Base-by-base conservation (phyloP, 2,888 invertebrate genomes). In the Philhelius pedissequus region DNA sequence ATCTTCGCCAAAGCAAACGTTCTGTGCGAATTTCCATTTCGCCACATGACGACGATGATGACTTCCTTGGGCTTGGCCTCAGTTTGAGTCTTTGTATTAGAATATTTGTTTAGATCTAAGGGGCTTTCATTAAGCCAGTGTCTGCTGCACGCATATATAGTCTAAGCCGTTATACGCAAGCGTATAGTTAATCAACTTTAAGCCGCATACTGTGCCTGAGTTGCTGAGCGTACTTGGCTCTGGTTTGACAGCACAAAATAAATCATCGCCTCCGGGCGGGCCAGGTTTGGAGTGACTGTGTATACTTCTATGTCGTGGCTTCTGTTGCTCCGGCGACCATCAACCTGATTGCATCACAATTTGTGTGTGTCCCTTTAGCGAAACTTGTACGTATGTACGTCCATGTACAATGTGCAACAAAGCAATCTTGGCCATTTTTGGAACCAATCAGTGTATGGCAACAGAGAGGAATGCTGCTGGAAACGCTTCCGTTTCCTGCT, bases 281-380 rank as follows among this genome's bases (percentile, higher is more conserved):
- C 64, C 48, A 43, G 62, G 40, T 38, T 62, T 38, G 38, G 38
- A 48, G 70, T 76, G 58, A 54, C 35, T 75, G 9, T 64, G 54
- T 52, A 60, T 56, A n/a, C n/a, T 56, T 58, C 73, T 60, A n/a
- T n/a, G 69, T 32, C 45, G 20, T 35, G 40, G 82, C 79, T 79
- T 64, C 83, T 79, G 79, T 74, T 69, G 74, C 40, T 69, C 43
- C 22, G 32, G 68, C 32, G 58, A 74, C 66, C 74, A 66, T 71
- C 83, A 79, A 75, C 69, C 74, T 79, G 83, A 83, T 79, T 71
- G 77, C 83, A 79, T 74, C 62, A 69, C 78, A 82, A 73, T 78
- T 69, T 83, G 69, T 78, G 70, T 66, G 69, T 50, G 35, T 77
- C 73, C 50, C 71, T 58, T 35, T 43, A 43, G 78, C 27, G 3